These are phyloP conservation scores for Columba janthina DNA, from an alignment of 2,113 vertebrate genomes.

Conservation along the genomic window DNA sequence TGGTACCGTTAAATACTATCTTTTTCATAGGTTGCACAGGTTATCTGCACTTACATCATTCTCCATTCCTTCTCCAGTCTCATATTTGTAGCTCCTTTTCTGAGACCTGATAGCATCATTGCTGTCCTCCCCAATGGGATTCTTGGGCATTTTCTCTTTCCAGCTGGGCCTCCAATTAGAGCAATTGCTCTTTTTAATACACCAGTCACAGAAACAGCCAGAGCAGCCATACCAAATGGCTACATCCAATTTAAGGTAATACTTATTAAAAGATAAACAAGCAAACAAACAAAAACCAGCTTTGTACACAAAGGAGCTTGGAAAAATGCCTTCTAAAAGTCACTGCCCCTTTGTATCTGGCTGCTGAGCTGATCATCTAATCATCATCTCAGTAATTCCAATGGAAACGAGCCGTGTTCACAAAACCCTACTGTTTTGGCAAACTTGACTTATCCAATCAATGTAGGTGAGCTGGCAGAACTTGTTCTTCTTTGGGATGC, in stretches of 20 bases:
- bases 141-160: background rate
- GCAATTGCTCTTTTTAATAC: background rate
- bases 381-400: background rate
- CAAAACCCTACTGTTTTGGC: background rate
- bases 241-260: background rate
- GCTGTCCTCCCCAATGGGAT: background rate
- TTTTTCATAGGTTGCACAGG: background rate
- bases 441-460: background rate
- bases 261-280: background rate
- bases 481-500: background rate
- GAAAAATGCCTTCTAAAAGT: background rate
- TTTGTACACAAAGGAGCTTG: background rate
- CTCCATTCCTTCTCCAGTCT: background rate
- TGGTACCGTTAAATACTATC: background rate
- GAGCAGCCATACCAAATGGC: background rate
- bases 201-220: background rate
- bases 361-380: background rate
- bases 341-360: background rate
- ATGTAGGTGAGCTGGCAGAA: background rate
- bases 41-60: background rate
- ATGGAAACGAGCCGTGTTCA: background rate
- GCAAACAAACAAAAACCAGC: background rate
- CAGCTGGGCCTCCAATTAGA: background rate
- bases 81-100: background rate
- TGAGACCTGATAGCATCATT: background rate